Base-by-base conservation (phyloP, 2,888 invertebrate species). In the Eumacrocentrus americanus region DNA sequence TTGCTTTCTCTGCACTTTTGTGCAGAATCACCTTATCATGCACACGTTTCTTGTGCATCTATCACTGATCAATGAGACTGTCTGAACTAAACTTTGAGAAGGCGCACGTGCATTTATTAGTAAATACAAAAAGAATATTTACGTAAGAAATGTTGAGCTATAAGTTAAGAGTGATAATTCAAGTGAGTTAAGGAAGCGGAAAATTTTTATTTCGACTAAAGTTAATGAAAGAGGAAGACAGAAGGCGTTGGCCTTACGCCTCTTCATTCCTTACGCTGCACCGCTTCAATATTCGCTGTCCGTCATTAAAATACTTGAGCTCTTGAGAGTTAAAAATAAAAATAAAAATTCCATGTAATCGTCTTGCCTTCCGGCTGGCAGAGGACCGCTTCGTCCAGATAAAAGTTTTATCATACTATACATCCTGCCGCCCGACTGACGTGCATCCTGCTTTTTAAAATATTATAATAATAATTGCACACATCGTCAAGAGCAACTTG, bases 241-340 rank as follows among this genome's bases (percentile, higher is more conserved):
- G 40, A 23, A 52, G 52, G 40, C 38, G 52, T 52, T 52, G 38
- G 52, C 16, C 22, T 40, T 22, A 23, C 40, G 52, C 40, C 52
- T 25, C 22, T 40, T 37, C 50, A 35, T 50, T 11, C 22, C 35
- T 9, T 29, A 29, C 7, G n/a, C n/a, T n/a, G n/a, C n/a, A n/a
- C n/a, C n/a, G n/a, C n/a, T 29, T 29, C 9, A 29, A 29, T 29
- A 29, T 29, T 29, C 29, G 9, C 29, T 6, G 9, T 9, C 9
- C 5, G 5, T 29, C 9, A 29, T 29, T 29, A 29, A 29, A 29
- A 29, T 29, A 6, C 29, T 29, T 29, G 5, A 29, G 5, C 9
- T 29, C 4, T 29, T n/a, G n/a, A 29, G 9, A 29, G 4, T 9
- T 29, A 29, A 9, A 29, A 29, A 9, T 29, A 9, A 29, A 29